Evolutionary conservation across 2,113 vertebrate species (phyloP).

Genomic region (Eretmochelys imbricata): DNA sequence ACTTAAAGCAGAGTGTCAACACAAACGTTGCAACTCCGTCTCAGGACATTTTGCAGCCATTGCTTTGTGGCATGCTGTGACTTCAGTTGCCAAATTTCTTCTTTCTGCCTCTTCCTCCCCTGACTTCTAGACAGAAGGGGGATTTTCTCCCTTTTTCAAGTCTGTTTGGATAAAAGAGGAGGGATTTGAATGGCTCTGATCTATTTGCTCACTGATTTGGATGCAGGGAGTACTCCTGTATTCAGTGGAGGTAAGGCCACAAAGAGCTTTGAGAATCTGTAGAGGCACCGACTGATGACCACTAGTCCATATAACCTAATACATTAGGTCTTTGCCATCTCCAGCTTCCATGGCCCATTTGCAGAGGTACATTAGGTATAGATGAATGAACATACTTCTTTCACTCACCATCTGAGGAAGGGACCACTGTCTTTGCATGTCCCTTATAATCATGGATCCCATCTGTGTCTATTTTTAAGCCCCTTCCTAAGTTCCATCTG

Average conservation of each 20-base stretch:
- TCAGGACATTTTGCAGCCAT: not conserved
- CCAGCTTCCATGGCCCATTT: not conserved
- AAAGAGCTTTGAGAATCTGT: not conserved
- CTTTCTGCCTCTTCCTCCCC: not conserved
- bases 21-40: not conserved
- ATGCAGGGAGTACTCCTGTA: not conserved
- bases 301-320: fast-evolving
- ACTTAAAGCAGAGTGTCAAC: constrained; percentile 1
- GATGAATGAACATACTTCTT: not conserved
- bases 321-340: not conserved
- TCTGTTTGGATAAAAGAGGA: not conserved
- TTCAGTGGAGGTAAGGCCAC: not conserved
- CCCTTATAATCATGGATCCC: not conserved
- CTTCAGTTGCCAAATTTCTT: not conserved
- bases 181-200: not conserved
- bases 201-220: not conserved
- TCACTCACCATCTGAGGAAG: not conserved
- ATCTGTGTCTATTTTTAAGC: not conserved
- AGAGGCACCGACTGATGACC: not conserved
- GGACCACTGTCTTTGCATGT: not conserved
- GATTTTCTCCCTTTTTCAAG: not conserved
- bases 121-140: not conserved
- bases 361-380: fast-evolving
- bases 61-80: not conserved
- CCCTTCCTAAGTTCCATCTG: not conserved